Evolutionary conservation across 2,888 invertebrate species (phyloP).

Genomic region (Pardosa pseudoannulata): DNA sequence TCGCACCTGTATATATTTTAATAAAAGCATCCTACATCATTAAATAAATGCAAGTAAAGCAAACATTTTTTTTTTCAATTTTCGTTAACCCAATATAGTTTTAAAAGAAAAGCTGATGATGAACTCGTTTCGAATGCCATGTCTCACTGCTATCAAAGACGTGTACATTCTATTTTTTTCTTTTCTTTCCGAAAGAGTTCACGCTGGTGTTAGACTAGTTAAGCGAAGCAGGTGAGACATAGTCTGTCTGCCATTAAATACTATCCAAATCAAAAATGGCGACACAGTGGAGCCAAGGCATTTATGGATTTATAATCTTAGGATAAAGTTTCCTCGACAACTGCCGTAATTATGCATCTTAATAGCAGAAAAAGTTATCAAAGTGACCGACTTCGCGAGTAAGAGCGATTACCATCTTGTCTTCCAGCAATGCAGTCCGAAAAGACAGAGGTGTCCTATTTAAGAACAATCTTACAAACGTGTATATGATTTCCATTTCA

Average conservation of each 20-base stretch:
- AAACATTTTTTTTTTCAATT: too few species aligned
- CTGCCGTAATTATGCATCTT: background rate
- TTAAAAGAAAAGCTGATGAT: background rate
- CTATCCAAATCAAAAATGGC: background rate
- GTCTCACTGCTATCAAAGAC: background rate
- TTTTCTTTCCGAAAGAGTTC: too few species aligned
- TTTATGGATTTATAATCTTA: background rate
- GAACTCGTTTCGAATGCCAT: background rate
- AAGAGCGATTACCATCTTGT: conserved; percentile 24
- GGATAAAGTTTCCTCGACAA: conserved; percentile 5
- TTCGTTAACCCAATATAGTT: background rate
- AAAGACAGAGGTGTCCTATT: conserved; percentile 50
- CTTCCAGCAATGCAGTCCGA: background rate
- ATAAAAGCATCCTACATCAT: too few species aligned
- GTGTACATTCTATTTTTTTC: too few species aligned
- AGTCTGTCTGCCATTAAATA: background rate
- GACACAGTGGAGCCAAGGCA: background rate
- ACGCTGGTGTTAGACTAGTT: too few species aligned
- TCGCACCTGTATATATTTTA: too few species aligned
- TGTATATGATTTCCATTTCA: conserved; percentile 43
- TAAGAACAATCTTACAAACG: conserved; percentile 49
- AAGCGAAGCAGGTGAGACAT: too few species aligned
- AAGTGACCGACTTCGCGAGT: conserved; percentile 14
- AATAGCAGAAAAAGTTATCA: conserved; percentile 5
- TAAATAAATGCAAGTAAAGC: too few species aligned